phyloP scores from a whole-genome alignment of 1,140 invertebrate species.

The Solenopsis invicta region DNA sequence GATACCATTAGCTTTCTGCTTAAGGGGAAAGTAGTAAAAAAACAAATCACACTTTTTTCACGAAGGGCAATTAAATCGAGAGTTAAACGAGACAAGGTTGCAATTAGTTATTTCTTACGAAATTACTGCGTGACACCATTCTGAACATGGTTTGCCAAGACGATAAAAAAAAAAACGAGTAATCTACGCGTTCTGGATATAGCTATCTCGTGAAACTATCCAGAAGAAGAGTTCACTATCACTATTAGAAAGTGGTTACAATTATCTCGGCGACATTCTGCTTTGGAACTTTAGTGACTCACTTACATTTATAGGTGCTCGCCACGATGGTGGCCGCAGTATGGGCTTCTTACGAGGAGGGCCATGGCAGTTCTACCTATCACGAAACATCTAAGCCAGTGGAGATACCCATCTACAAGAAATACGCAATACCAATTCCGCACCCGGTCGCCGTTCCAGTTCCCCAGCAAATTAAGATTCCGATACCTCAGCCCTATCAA shows the following conservation, averaged over 20 bases:
- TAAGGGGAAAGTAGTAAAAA: conserved; percentile 9
- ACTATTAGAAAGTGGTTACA: conserved; percentile 34
- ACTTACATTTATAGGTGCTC: conserved; percentile 75
- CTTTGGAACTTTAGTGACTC: conserved; percentile 5
- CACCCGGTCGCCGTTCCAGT: conserved; percentile 92
- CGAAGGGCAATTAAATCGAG: conserved; percentile 36
- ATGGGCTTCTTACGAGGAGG: conserved; percentile 79
- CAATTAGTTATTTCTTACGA: conserved; percentile 58
- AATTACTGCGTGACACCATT: conserved; percentile 57
- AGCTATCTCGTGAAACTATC: conserved; percentile 47
- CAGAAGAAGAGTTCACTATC: conserved; percentile 44
- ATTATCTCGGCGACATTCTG: background rate
- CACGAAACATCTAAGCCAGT: conserved; percentile 89
- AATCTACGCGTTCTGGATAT: conserved; percentile 32
- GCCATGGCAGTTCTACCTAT: conserved; percentile 79
- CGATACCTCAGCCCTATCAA: conserved; percentile 92
- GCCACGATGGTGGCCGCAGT: conserved; percentile 71
- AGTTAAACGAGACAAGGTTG: conserved; percentile 21
- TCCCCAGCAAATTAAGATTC: conserved; percentile 91
- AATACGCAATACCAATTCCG: conserved; percentile 91
- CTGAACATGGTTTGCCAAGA: conserved; percentile 28
- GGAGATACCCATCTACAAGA: conserved; percentile 91
- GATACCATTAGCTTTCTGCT: background rate
- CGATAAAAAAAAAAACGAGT: conserved; percentile 32
- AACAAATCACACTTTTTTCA: conserved; percentile 26